Evolutionary conservation across 2,888 invertebrate species (phyloP), one percentile per base, ranked within the genome.

Genomic region (Lasioglossum lativentre): DNA sequence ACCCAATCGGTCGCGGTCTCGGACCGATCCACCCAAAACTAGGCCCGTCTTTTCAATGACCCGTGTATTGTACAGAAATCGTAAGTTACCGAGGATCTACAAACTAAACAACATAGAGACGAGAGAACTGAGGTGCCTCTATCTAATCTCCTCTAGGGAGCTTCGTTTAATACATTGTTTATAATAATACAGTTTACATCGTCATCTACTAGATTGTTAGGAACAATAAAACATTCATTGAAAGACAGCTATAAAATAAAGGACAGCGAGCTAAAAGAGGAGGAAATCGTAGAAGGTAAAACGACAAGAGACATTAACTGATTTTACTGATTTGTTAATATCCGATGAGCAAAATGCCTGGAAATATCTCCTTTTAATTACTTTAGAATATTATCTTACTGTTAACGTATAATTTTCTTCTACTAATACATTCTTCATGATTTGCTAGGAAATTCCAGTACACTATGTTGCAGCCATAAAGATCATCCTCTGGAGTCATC

Each of bases 371-470:
- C 2, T 30, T 30, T 63, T 30, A 16, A 63, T 30, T 63, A 34
- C 4, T 34, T 66, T 23, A 23, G 3, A 23, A 66, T 42, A 45
- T 72, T 47, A 70, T 86, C 89, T 89, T 40, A 89, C 89, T 82
- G 30, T 74, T 38, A 34, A 34, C 38, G 10, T 23, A 63, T 8
- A 71, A 27, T 47, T 84, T 89, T 40, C 66, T 75, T 38, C 78
- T 75, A 40, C 56, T 74, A 34, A 80, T 47, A 10, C 73, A 77
- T 78, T 90, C 79, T 40, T 89, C 82, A 23, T 85, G 79, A 45
- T 74, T 86, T 6, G 89, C 63, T 38, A 85, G 78, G 16, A 88
- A 80, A 63, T 89, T 90, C 90, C 90, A 86, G 47, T 83, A 86
- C 42, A 90, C 76, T 82, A 88, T 78, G 47, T 89, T 81, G 38